Percentiles rank a stretch among this genome's conserved stretches.
Conservation (phyloP, 2,113 vertebrate genomes). For the Myrmecophaga tridactyla region DNA sequence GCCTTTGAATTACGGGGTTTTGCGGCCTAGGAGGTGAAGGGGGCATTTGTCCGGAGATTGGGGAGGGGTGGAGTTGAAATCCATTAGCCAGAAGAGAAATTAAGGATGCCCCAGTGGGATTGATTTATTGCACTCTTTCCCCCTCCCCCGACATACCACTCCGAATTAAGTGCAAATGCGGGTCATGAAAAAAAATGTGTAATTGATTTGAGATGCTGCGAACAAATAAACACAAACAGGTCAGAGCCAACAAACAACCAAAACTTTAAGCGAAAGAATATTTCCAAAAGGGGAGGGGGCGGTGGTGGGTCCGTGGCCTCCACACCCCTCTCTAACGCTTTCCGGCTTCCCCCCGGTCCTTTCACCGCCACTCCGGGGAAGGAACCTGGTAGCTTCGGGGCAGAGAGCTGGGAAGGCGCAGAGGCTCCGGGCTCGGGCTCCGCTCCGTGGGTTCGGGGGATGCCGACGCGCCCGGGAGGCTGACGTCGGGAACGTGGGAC, state of each 20-base stretch:
- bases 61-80: neutral
- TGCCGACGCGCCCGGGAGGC: constrained; percentile 37
- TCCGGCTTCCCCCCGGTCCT: neutral
- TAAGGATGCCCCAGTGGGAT: neutral
- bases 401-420: neutral
- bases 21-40: constrained; percentile 55
- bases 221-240: constrained; percentile 46
- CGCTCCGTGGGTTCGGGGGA: constrained; percentile 37
- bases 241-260: constrained; percentile 33
- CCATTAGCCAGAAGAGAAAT: constrained; percentile 27
- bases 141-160: neutral
- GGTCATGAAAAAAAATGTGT: constrained; percentile 40
- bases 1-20: constrained; percentile 42
- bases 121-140: neutral
- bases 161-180: constrained; percentile 22
- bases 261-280: constrained; percentile 70
- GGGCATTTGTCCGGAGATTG: constrained; percentile 27
- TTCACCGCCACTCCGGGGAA: neutral
- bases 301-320: neutral
- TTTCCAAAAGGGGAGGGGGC: neutral
- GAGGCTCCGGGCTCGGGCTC: constrained; percentile 1
- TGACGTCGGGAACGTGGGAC: constrained; percentile 68
- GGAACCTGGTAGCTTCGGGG: constrained; percentile 21
- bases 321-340: neutral
- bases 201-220: constrained; percentile 45